A percentile compares a stretch with the other conserved stretches of the same genome.
Evolutionary conservation across 2,113 vertebrate species (phyloP).

Genomic region (Todiramphus chloris): DNA sequence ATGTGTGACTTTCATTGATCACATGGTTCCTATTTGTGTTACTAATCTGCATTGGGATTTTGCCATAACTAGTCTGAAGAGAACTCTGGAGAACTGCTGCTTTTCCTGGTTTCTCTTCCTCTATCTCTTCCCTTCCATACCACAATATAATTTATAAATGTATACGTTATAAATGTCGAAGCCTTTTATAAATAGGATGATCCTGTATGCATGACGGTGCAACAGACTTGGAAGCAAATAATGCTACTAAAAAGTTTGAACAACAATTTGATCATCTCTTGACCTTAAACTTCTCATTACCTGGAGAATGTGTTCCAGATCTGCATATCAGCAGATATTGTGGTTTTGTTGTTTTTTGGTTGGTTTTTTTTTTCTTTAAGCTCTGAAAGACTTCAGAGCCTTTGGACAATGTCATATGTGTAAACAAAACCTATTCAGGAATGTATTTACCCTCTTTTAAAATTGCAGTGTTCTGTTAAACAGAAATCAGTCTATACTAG

Average conservation of each 20-base stretch:
- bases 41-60: not conserved
- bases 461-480: not conserved
- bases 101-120: not conserved
- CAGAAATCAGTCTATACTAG: not conserved
- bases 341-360: not conserved
- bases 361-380: not conserved
- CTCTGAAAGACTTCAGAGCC: not conserved
- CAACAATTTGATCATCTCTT: not conserved
- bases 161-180: not conserved
- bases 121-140: not conserved
- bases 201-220: not conserved
- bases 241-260: not conserved
- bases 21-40: not conserved
- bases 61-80: not conserved
- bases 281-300: not conserved
- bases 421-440: not conserved
- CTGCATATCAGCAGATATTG: not conserved
- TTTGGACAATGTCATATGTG: not conserved
- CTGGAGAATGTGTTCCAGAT: not conserved
- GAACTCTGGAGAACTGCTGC: not conserved
- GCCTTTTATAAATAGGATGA: not conserved
- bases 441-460: not conserved
- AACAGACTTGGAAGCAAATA: not conserved
- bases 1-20: rapidly evolving
- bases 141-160: not conserved